phyloP scores from a whole-genome alignment of 64 coral and sea anemone genomes.

The Dendronephthya gigantea region DNA sequence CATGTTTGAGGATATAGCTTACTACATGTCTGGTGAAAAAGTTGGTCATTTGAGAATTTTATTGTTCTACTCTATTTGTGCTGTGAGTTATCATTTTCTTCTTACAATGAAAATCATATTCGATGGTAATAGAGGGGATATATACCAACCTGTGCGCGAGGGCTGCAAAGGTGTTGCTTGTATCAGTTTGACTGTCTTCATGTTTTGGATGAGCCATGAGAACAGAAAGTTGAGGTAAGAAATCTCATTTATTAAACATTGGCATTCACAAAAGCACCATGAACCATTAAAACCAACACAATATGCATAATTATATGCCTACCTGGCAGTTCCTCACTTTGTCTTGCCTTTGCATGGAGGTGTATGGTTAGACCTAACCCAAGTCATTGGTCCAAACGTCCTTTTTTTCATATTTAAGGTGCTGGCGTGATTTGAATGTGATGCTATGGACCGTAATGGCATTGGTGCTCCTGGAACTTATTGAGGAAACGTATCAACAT shows the following conservation, averaged over 20 bases:
- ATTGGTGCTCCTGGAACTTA: constrained; percentile 40
- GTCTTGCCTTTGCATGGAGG: too few species aligned
- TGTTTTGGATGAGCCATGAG: constrained; percentile 39
- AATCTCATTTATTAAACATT: not conserved
- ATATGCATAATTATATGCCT: too few species aligned
- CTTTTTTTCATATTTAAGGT: constrained; percentile 6
- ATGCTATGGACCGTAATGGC: constrained; percentile 50
- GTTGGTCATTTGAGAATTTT: constrained; percentile 40
- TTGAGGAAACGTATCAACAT: constrained; percentile 42
- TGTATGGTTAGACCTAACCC: too few species aligned
- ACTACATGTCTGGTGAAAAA: constrained; percentile 36
- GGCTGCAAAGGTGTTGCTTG: constrained; percentile 32
- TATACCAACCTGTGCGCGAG: constrained; percentile 28
- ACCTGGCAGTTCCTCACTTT: too few species aligned
- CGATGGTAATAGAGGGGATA: not conserved
- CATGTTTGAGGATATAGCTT: constrained; percentile 31
- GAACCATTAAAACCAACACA: too few species aligned
- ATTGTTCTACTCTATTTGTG: constrained; percentile 48
- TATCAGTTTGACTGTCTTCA: constrained; percentile 40
- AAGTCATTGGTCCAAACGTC: not conserved
- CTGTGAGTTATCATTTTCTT: constrained; percentile 47
- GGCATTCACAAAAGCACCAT: not conserved
- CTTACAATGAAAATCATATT: constrained; percentile 37
- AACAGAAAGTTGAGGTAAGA: constrained; percentile 57
- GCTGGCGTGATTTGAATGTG: constrained; percentile 43